A percentile compares a stretch with the other conserved stretches of the same genome.
Conservation (phyloP, 2,888 invertebrate species). For the Phengaris alcon region DNA sequence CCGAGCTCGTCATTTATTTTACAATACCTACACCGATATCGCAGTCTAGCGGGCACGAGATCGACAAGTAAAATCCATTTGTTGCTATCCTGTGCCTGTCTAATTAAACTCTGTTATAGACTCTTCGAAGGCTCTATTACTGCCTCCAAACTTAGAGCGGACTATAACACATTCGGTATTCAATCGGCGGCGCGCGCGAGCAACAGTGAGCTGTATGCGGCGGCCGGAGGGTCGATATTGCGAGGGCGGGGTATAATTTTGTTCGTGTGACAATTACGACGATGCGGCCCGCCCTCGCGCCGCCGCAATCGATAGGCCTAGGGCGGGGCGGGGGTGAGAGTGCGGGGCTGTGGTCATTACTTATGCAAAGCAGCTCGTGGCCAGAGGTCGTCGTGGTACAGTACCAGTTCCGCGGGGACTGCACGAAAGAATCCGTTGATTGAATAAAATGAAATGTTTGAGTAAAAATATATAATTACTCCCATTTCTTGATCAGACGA, state of each 20-base stretch:
- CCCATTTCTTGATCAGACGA: background rate
- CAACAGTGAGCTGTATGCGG: conserved; percentile 59
- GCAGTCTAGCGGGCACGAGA: conserved; percentile 58
- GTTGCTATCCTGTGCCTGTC: conserved; percentile 73
- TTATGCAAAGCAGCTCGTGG: conserved; percentile 70
- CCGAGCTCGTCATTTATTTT: conserved; percentile 48
- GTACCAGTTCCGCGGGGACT: conserved; percentile 34
- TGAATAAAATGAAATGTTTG: background rate
- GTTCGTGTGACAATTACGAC: conserved; percentile 78
- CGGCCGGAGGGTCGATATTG: conserved; percentile 69
- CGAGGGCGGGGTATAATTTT: conserved; percentile 64
- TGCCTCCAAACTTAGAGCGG: conserved; percentile 74
- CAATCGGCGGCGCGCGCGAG: conserved; percentile 51
- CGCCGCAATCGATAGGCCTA: conserved; percentile 85
- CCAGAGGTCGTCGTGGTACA: conserved; percentile 31
- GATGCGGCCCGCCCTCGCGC: conserved; percentile 78
- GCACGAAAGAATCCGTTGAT: background rate
- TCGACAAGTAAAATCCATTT: conserved; percentile 77
- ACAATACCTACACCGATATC: conserved; percentile 47
- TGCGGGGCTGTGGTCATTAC: conserved; percentile 60
- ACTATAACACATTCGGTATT: conserved; percentile 74
- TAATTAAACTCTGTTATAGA: conserved; percentile 79
- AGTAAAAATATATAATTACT: background rate
- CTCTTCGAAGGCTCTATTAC: conserved; percentile 79
- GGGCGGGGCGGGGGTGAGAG: conserved; percentile 79